Percentiles rank a stretch among this genome's conserved stretches.
phyloP scores from a whole-genome alignment of 1,140 invertebrate species.

The Acromyrmex charruanus region DNA sequence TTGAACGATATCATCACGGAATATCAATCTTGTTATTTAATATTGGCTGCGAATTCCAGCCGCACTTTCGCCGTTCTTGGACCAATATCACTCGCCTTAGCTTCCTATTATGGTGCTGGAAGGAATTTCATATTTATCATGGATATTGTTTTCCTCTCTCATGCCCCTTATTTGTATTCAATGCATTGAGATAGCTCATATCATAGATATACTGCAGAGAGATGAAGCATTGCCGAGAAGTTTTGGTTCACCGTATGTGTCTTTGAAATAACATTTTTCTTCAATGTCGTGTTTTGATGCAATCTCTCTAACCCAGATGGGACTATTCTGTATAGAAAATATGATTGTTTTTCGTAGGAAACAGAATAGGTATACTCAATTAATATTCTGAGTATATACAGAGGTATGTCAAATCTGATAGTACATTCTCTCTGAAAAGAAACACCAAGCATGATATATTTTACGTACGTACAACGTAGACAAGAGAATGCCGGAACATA shows the following conservation, averaged over 20 bases:
- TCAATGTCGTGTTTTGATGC: conserved; percentile 33
- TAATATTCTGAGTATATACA: neutral
- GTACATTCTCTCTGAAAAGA: neutral
- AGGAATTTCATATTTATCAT: conserved; percentile 80
- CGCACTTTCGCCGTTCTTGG: conserved; percentile 47
- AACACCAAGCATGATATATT: neutral
- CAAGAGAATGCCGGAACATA: neutral
- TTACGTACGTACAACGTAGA: no score
- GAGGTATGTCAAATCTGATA: neutral
- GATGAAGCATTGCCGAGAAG: conserved; percentile 71
- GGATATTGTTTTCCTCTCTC: conserved; percentile 77
- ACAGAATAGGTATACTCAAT: neutral
- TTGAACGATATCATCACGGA: conserved; percentile 52
- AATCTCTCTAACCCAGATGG: conserved; percentile 41
- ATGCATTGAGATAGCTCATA: conserved; percentile 75
- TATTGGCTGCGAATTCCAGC: conserved; percentile 67
- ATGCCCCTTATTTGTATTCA: conserved; percentile 78
- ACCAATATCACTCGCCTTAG: conserved; percentile 66
- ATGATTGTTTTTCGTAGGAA: neutral
- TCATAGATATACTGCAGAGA: conserved; percentile 57
- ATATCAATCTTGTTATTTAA: conserved; percentile 75
- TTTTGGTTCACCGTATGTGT: conserved; percentile 59
- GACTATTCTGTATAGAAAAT: neutral
- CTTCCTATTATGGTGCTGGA: conserved; percentile 60
- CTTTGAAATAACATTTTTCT: conserved; percentile 65